phyloP scores from a whole-genome alignment of 1,140 invertebrate genomes.

The Cherax quadricarinatus region DNA sequence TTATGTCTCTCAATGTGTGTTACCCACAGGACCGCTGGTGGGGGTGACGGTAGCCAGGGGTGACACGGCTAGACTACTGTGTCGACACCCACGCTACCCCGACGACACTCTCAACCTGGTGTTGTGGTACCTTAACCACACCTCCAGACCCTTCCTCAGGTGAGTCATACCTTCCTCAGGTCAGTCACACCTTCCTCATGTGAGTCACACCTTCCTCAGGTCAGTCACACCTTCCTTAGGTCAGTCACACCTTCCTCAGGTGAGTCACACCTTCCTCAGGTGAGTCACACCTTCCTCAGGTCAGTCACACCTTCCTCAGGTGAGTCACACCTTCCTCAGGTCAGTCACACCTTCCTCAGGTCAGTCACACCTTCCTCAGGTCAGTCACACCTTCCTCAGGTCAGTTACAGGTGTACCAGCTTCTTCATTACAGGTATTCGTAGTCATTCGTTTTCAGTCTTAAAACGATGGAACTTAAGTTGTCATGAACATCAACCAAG shows the following conservation, averaged over 20 bases:
- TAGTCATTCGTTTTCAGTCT: no score
- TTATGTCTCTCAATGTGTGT: not conserved
- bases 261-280: constrained; percentile 63
- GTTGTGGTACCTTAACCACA: constrained; percentile 49
- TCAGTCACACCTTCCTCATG: constrained; percentile 44
- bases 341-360: no score
- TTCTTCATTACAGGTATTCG: no score
- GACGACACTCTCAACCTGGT: constrained; percentile 52
- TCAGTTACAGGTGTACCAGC: not conserved
- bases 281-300: not conserved
- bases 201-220: constrained; percentile 53
- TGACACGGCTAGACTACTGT: constrained; percentile 43
- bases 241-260: no score
- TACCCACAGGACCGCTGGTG: constrained; percentile 26
- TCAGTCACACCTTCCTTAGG: not conserved
- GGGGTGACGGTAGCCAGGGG: constrained; percentile 27
- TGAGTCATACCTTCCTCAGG: not conserved
- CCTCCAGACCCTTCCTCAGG: constrained; percentile 60
- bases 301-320: constrained; percentile 46
- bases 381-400: not conserved
- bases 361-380: no score
- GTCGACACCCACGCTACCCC: constrained; percentile 20
- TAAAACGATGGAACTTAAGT: no score
- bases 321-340: not conserved
- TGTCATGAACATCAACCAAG: no score